Base-by-base conservation (phyloP, 2,888 invertebrate species). In the Neelides folsomi region DNA sequence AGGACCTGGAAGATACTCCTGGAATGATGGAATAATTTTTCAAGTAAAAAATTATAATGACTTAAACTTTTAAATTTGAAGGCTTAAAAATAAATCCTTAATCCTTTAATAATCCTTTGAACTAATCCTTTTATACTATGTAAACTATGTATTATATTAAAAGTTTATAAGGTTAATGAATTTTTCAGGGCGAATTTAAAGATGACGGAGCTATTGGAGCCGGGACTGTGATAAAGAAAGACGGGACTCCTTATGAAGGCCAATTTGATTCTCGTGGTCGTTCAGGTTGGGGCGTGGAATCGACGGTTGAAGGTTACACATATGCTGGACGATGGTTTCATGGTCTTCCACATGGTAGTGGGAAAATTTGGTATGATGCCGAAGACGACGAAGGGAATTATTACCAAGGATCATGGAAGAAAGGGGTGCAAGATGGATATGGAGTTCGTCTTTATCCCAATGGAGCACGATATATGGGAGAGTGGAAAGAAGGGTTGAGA, bases 291-390 rank as follows among this genome's bases (percentile, higher is more conserved):
- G 62, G 60, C 2, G 46, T 60, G n/a, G 60, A 59, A 40, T 54
- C 58, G 1, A 56, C 54, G 6, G 40, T 45, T 1, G 53, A 55
- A n/a, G 58, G 58, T 2, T 49, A 50, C 20, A 56, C 55, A 1
- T 60, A 53, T 38, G 49, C 60, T 15, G 60, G 57, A 7, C 45
- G 54, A 16, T 55, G 61, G 58, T 12, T 15, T 1, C 42, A 45
- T 8, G 58, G 60, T 8, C 48, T 59, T 12, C 63, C 63, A 12
- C 54, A 60, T 36, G 62, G 62, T 1, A 47, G 53, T n/a, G 63
- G 63, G 9, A 60, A 59, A 49, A 54, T 63, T 50, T 63, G 63
- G 63, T 63, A 60, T 36, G 56, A 60, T 38, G 55, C 59, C 2
- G 43, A 49, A 5, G 50, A 48, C 10, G 55, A 61, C 40, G 57